Conservation (phyloP, 2,113 vertebrate genomes). For the Hemichromis elongatus region DNA sequence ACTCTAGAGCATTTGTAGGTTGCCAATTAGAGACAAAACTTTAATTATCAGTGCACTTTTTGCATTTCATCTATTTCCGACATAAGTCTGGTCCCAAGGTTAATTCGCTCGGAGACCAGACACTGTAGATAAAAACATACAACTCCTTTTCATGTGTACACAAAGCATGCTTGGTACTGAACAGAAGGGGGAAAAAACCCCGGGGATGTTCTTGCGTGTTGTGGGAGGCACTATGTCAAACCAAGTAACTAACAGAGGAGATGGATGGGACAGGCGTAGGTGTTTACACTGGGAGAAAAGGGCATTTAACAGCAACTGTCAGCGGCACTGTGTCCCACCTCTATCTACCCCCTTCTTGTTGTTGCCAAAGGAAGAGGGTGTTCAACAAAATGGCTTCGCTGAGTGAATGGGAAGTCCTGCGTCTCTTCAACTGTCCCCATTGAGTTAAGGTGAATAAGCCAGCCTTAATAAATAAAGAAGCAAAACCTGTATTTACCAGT, state of each 20-base stretch:
- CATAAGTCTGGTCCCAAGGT: not conserved
- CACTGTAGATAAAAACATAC: not conserved
- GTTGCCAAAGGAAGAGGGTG: not conserved
- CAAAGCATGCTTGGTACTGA: not conserved
- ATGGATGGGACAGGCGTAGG: not conserved
- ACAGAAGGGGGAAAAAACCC: not conserved
- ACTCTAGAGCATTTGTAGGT: not conserved
- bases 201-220: not conserved
- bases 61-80: not conserved
- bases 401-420: not conserved
- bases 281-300: conserved; percentile 45
- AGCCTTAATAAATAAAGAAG: not conserved
- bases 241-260: not conserved
- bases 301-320: conserved; percentile 5
- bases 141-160: not conserved
- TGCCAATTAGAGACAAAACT: not conserved
- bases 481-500: not conserved
- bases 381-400: conserved; percentile 36
- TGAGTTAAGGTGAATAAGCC: not conserved
- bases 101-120: not conserved
- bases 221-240: not conserved
- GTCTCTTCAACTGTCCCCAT: not conserved
- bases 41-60: not conserved
- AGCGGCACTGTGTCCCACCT: not conserved
- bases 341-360: not conserved